These are phyloP conservation scores for Drosophila gaucha DNA, from an alignment of 2,888 invertebrate genomes.

Conservation along the genomic window DNA sequence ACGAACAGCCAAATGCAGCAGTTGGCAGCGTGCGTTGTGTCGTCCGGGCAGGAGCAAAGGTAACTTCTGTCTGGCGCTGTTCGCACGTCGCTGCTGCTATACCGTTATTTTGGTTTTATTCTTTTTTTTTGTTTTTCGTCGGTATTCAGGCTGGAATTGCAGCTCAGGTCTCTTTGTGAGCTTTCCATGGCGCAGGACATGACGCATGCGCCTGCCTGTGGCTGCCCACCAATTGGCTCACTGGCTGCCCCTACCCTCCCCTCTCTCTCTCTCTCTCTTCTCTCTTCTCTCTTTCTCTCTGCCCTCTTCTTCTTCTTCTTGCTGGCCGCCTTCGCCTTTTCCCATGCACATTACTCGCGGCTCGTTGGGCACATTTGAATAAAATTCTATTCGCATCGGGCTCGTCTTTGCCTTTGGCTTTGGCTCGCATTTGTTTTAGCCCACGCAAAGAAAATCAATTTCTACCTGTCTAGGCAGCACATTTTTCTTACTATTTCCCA, in stretches of 20 bases:
- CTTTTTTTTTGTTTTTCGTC: slow-evolving; percentile 37
- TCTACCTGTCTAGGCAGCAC: slow-evolving; percentile 63
- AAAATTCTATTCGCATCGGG: slow-evolving; percentile 64
- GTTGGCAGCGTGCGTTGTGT: slow-evolving; percentile 82
- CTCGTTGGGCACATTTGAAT: slow-evolving; percentile 74
- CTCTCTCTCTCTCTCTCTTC: neutral
- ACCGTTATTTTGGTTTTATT: slow-evolving; percentile 53
- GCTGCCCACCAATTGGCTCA: slow-evolving; percentile 69
- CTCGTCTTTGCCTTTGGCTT: slow-evolving; percentile 11
- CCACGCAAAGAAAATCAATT: slow-evolving; percentile 72
- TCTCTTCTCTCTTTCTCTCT: neutral
- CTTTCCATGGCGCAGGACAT: slow-evolving; percentile 67
- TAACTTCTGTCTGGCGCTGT: slow-evolving; percentile 85
- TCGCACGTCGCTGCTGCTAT: slow-evolving; percentile 55
- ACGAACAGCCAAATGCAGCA: slow-evolving; percentile 66
- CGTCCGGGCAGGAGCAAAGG: slow-evolving; percentile 85
- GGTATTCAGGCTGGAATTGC: slow-evolving; percentile 79
- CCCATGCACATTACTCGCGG: slow-evolving; percentile 78
- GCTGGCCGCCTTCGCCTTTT: slow-evolving; percentile 47
- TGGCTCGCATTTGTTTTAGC: slow-evolving; percentile 34
- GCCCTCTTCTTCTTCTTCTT: no score
- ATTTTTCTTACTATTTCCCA: slow-evolving; percentile 6
- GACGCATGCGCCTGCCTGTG: slow-evolving; percentile 62
- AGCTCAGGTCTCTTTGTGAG: slow-evolving; percentile 35
- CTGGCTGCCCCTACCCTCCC: slow-evolving; percentile 28